Percentiles rank a stretch among this genome's conserved stretches.
phyloP scores from a whole-genome alignment of 2,113 vertebrate species.

The Microtus ochrogaster region DNA sequence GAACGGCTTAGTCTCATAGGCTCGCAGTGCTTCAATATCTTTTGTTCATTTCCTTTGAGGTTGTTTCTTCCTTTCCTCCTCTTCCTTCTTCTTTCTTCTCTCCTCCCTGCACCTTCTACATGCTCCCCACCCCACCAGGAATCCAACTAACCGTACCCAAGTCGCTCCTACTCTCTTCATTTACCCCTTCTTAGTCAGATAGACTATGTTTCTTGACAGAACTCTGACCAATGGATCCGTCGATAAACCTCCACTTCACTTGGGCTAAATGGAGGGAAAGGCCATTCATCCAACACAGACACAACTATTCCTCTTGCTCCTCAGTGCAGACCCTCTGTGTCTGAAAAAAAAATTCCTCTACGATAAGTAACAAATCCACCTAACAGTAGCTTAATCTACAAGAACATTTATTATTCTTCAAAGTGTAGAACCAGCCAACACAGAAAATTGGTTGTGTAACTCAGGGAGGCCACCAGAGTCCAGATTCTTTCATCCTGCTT shows the following conservation, averaged over 20 bases:
- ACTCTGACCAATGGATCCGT: not conserved
- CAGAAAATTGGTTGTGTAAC: not conserved
- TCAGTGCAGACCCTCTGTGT: not conserved
- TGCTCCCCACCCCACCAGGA: not conserved
- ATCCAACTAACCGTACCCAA: not conserved
- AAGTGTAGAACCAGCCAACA: not conserved
- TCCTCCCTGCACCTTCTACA: not conserved
- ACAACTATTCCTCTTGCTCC: not conserved
- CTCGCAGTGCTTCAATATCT: not conserved
- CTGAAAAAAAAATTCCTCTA: not conserved
- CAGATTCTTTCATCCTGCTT: not conserved
- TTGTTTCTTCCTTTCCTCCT: not conserved
- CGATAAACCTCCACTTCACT: not conserved
- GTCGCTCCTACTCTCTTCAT: not conserved
- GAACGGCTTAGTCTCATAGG: not conserved
- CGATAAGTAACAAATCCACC: not conserved
- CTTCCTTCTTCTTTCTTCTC: not conserved
- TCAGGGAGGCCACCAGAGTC: not conserved
- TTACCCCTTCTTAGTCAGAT: not conserved
- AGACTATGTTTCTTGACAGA: constrained; percentile 3
- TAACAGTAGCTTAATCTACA: not conserved
- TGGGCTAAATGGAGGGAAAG: not conserved
- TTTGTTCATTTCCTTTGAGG: not conserved
- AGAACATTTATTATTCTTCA: not conserved
- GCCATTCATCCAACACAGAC: not conserved